Percentiles rank a stretch among this genome's conserved stretches.
These are phyloP conservation scores for Tetropium fuscum DNA, from an alignment of 2,888 invertebrate genomes.

Conservation along the genomic window DNA sequence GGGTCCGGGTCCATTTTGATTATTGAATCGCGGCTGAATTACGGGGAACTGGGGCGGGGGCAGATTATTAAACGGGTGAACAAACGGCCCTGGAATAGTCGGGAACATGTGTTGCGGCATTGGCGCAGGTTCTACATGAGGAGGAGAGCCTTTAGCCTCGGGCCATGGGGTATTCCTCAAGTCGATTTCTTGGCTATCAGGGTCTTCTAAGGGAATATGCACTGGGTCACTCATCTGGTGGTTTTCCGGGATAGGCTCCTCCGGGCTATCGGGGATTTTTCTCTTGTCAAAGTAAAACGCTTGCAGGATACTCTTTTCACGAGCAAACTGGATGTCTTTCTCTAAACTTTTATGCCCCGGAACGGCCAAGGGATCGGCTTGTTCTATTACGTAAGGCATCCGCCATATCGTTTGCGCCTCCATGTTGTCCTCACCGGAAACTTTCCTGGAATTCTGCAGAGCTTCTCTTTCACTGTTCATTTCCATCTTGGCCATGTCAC, in stretches of 20 bases:
- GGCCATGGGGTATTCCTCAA: slow-evolving; percentile 85
- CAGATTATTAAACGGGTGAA: slow-evolving; percentile 66
- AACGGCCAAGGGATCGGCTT: slow-evolving; percentile 74
- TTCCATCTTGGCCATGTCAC: slow-evolving; percentile 92
- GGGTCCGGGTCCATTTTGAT: slow-evolving; percentile 41
- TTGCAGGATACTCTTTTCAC: slow-evolving; percentile 87
- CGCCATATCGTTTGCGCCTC: slow-evolving; percentile 85
- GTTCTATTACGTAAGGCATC: slow-evolving; percentile 77
- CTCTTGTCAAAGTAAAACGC: slow-evolving; percentile 84
- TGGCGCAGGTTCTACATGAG: slow-evolving; percentile 56
- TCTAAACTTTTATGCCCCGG: slow-evolving; percentile 87
- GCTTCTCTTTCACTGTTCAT: slow-evolving; percentile 86
- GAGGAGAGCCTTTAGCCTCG: slow-evolving; percentile 80
- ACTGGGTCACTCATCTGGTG: slow-evolving; percentile 82
- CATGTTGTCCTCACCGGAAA: slow-evolving; percentile 84
- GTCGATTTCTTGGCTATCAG: slow-evolving; percentile 86
- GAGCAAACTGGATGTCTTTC: slow-evolving; percentile 86
- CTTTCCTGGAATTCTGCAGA: slow-evolving; percentile 81
- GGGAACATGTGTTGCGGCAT: slow-evolving; percentile 66
- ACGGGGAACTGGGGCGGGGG: slow-evolving; percentile 60
- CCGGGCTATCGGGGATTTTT: slow-evolving; percentile 87
- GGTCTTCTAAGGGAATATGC: slow-evolving; percentile 90
- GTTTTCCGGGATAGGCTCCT: slow-evolving; percentile 88
- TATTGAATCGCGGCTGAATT: slow-evolving; percentile 50
- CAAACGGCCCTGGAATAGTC: slow-evolving; percentile 66